phyloP scores from a whole-genome alignment of 2,888 invertebrate species.

The Therioaphis trifolii region DNA sequence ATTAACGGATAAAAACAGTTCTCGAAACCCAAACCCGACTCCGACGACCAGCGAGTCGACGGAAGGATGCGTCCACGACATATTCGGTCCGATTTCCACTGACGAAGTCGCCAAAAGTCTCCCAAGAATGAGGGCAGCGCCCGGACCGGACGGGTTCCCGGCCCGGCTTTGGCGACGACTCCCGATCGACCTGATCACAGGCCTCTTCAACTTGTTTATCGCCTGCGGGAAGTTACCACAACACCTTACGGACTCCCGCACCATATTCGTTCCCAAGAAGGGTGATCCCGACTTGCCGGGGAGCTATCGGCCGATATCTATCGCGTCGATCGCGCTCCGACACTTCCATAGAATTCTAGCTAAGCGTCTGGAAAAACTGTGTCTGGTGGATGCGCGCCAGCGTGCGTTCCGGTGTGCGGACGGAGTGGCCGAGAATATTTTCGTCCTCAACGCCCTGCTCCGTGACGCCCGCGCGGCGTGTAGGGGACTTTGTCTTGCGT shows the following conservation, averaged over 20 bases:
- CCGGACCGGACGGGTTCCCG: slow-evolving; percentile 3
- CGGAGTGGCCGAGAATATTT: neutral
- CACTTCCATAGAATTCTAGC: neutral
- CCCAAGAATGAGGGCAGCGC: rapidly evolving
- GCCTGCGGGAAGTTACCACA: neutral
- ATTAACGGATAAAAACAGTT: too few relatives aligned
- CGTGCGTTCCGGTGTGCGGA: slow-evolving; percentile 2
- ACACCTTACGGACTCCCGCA: rapidly evolving
- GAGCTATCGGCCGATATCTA: slow-evolving; percentile 14
- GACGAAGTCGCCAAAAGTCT: neutral
- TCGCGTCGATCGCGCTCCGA: neutral
- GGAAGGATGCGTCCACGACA: neutral
- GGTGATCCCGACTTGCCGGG: neutral
- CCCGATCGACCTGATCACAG: neutral
- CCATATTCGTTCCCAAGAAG: neutral
- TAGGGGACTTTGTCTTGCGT: neutral
- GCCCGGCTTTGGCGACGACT: neutral
- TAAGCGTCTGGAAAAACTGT: neutral
- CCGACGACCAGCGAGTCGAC: neutral
- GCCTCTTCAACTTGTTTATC: neutral
- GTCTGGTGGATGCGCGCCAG: neutral
- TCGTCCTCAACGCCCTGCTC: neutral
- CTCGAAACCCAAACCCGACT: rapidly evolving
- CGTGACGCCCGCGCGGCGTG: neutral
- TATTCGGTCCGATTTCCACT: rapidly evolving